phyloP scores from a whole-genome alignment of 92 coral and sea anemone genomes.

The Palythoa grandis region DNA sequence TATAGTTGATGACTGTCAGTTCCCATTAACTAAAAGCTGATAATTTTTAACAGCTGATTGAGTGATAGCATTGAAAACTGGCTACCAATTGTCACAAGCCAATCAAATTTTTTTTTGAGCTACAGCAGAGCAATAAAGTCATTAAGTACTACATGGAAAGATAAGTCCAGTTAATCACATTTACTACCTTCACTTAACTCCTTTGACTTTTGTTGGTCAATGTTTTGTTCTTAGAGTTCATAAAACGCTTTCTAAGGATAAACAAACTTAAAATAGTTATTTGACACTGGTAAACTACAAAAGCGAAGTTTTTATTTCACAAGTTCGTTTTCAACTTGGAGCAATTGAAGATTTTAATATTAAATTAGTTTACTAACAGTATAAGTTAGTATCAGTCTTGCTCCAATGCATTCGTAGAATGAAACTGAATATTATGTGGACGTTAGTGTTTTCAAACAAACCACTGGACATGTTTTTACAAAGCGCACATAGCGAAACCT shows the following conservation, averaged over 20 bases:
- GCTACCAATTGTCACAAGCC: too few species aligned
- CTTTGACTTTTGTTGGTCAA: neutral
- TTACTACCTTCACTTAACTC: too few species aligned
- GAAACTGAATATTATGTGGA: neutral
- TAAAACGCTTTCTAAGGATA: neutral
- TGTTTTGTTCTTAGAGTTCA: neutral
- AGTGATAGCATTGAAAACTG: too few species aligned
- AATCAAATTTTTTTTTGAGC: too few species aligned
- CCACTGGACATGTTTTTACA: neutral
- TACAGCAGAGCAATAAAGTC: too few species aligned
- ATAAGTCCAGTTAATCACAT: too few species aligned
- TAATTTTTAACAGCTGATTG: too few species aligned
- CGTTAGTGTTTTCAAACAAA: slow-evolving; percentile 2
- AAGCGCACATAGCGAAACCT: neutral
- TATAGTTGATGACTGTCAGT: too few species aligned
- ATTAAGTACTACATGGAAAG: too few species aligned
- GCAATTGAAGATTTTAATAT: neutral
- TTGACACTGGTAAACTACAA: neutral
- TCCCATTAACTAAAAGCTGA: too few species aligned
- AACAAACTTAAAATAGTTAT: neutral
- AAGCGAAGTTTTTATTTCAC: neutral
- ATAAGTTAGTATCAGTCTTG: neutral
- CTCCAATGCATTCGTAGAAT: neutral
- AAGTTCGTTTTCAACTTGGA: neutral
- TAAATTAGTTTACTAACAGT: neutral